Evolutionary conservation across 2,797 vertebrate genomes (phyloP), one percentile per base, ranked within the genome.

Genomic region (Clarias fuscus): DNA sequence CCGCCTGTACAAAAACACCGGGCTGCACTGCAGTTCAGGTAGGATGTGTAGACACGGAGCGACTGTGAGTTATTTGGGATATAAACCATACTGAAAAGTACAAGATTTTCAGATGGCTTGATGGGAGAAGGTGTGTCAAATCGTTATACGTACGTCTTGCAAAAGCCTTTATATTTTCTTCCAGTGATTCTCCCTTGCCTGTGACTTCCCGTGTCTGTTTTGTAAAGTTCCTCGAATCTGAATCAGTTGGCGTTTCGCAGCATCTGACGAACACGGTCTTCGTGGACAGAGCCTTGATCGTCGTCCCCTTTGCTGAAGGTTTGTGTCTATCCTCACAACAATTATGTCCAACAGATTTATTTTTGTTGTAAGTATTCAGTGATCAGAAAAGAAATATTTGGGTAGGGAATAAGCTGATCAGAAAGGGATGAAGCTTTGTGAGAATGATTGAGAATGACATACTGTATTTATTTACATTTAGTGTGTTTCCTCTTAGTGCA

Each of bases 201-300:
- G 98, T 99, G 93, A 99, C 98, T 90, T 99, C 98, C 91, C 98
- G 98, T 94, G 98, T 99, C 93, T 99, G 98, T 97, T 99, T 99
- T 98, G 98, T 99, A 97, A 99, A 99, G 96, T 99, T 99, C 97
- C 97, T 96, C 93, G 98, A 99, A 92, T 93, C 97, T 40, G 98
- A 99, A 92, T 99, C 98, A 1, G 98, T 99, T 91, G 97, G 98
- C 92, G 98, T 99, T 94, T 98, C 98, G 77, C 98, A 99, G 93
- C 98, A 99, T 85, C 96, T 99, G 96, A 99, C 98, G 90, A 99
- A 99, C 96, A 99, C 98, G 90, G 98, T 99, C 91, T 99, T 99
- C 94, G 98, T 99, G 96, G 98, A 99, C 96, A 95, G 98, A 96
- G 98, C 98, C 90, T 93, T 99, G 96, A 99, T 99, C 91, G 98